Conservation (phyloP, 2,113 vertebrate genomes). For the Podiceps cristatus region DNA sequence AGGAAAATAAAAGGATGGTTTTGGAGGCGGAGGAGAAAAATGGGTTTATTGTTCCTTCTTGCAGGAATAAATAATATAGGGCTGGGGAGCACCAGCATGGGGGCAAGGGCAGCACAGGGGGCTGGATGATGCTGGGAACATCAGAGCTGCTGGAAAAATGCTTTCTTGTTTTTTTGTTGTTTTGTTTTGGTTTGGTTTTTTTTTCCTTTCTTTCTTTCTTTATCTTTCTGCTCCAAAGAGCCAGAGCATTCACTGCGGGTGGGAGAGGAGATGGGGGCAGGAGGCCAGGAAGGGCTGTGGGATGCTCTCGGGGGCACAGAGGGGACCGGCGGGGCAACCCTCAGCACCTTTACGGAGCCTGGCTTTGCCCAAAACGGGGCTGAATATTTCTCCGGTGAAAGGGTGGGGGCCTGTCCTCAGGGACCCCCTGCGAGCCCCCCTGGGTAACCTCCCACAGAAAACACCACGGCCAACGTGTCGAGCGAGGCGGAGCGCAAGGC, state of each 20-base stretch:
- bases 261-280: not conserved
- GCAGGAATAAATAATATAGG: conserved; percentile 7
- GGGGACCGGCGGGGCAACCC: not conserved
- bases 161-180: not conserved
- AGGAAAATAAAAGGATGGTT: not conserved
- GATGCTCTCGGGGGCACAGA: not conserved
- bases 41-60: conserved; percentile 23
- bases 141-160: conserved; percentile 6
- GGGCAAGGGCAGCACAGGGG: not conserved
- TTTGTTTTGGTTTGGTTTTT: no score
- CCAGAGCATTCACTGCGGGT: not conserved
- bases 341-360: fast-evolving
- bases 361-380: not conserved
- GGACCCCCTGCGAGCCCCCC: not conserved
- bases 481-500: conserved; percentile 91
- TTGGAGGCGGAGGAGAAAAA: not conserved
- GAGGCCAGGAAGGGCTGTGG: not conserved
- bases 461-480: conserved; percentile 80
- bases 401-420: no score
- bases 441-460: conserved; percentile 78
- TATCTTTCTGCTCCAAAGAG: not conserved
- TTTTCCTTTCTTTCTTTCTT: conserved; percentile 20
- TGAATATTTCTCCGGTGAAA: not conserved
- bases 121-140: not conserved
- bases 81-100: not conserved